Base-by-base conservation (phyloP, 2,113 vertebrate genomes). In the Coptodon bakossiorum region DNA sequence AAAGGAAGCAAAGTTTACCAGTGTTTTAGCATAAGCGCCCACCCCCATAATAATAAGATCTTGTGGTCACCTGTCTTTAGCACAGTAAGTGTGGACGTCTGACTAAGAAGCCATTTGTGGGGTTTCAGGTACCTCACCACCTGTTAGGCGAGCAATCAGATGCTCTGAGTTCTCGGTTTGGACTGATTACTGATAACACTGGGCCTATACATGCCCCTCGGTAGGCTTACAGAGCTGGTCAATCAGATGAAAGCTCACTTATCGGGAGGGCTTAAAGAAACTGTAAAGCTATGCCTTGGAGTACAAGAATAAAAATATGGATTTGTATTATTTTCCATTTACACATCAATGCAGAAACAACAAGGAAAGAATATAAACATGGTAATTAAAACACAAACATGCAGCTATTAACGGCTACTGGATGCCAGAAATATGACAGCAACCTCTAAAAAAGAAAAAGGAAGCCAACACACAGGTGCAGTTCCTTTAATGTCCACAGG, bases 51-150 rank as follows among this genome's bases (percentile, higher is more conserved):
- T 61, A 31, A 63, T 34, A 63, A 6, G 57, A 4, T 34, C 57
- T 61, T 27, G 57, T 6, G 5, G 16, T 1, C 0, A 63, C 59
- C 59, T 0, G 29, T 61, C 29, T 66, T 66, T 0, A 38, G 1
- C 61, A 66, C 9, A n/a, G 9, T 66, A 36, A 10, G 31, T 66
- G 31, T 66, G 2, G 31, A 66, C 1, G 4, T n/a, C 31, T 66
- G 31, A 38, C 31, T 19, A 63, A 63, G 59, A 63, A 63, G 59
- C 29, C 29, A 19, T n/a, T 66, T 1, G 31, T n/a, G 17, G 6
- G 61, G 31, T 36, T 66, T 66, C 61, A 38, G 31, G 61, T 38
- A 66, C 10, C 17, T 36, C 17, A 66, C 61, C 31, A 36, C 17
- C 9, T 66, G 59, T 31, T 17, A 31, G 57, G 8, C 16, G 3